Evolutionary conservation across 2,113 vertebrate species (phyloP), one percentile per base, ranked within the genome.

Genomic region (Pagrus major): DNA sequence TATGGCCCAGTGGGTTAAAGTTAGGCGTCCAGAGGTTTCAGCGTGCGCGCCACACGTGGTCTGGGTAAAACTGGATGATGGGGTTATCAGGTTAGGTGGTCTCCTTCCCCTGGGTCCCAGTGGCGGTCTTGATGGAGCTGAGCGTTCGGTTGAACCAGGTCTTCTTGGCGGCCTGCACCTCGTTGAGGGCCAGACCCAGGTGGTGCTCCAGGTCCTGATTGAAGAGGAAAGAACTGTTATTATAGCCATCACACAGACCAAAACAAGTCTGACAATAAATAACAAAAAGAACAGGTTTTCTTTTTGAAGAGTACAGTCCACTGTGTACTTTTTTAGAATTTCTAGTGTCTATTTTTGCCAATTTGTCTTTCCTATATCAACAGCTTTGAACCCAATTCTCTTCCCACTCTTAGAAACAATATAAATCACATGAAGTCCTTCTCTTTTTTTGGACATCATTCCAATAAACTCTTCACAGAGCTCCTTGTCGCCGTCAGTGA

Each of bases 121-220:
- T 99, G 78, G 96, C 98, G 1, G 98, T 99, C 94, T 99, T 99
- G 93, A 99, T 99, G 91, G 98, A 99, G 93, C 94, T 99, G 87
- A 99, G 95, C 4, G 98, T 99, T 90, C 98, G 94, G 95, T 99
- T 99, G 95, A 99, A 99, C 98, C 98, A 99, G 1, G 98, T 99
- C 95, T 99, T 99, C 94, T 98, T 99, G 87, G 98, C 97, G 3
- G 98, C 98, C 92, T 99, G 98, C 10, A 99, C 97, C 93, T 99
- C 98, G 2, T 96, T 99, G 65, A 99, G 91, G 29, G 98, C 97
- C 77, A 99, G 95, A 83, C 97, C 98, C 93, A 99, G 92, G 86
- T 98, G 97, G 65, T 99, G 98, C 91, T 99, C 98, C 92, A 99
- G 91, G 83, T 99, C 98, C 98, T 99, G 93, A 44, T 18, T 8